Evolutionary conservation across 2,888 invertebrate genomes (phyloP).

Genomic region (Loripinus fragilis): DNA sequence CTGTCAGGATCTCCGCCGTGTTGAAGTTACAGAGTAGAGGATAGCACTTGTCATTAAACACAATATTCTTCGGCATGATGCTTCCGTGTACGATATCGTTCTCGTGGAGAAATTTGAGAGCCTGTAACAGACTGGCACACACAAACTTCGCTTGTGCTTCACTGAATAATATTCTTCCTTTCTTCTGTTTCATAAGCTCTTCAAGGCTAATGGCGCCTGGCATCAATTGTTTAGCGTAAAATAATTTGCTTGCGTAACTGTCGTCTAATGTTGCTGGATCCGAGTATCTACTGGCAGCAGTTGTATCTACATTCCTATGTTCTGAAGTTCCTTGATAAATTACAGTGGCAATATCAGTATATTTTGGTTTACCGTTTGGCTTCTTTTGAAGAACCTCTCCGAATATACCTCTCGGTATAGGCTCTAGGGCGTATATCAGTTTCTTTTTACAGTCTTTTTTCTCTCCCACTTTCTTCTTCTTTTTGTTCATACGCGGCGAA

Average conservation of each 20-base stretch:
- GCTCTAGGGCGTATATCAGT: background rate
- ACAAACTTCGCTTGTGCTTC: conserved; percentile 55
- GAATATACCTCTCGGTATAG: background rate
- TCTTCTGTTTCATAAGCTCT: background rate
- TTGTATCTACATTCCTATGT: conserved; percentile 8
- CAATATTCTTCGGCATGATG: conserved; percentile 43
- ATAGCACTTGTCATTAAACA: conserved; percentile 48
- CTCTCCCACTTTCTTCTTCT: background rate
- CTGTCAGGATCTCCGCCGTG: conserved; percentile 42
- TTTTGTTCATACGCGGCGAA: background rate
- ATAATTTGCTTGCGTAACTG: background rate
- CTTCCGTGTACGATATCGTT: conserved; percentile 48
- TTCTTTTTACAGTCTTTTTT: background rate
- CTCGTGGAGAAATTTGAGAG: conserved; percentile 46
- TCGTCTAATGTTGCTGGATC: background rate
- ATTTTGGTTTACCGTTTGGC: conserved; percentile 14
- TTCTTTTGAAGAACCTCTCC: conserved; percentile 13
- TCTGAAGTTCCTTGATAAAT: background rate
- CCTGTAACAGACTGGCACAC: conserved; percentile 48
- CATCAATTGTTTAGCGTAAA: background rate
- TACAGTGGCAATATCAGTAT: background rate
- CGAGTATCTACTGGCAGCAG: background rate
- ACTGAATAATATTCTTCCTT: conserved; percentile 28
- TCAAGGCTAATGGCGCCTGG: background rate
- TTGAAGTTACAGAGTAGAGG: conserved; percentile 47